phyloP scores from a whole-genome alignment of 2,113 vertebrate species.

The Bambusicola thoracicus region DNA sequence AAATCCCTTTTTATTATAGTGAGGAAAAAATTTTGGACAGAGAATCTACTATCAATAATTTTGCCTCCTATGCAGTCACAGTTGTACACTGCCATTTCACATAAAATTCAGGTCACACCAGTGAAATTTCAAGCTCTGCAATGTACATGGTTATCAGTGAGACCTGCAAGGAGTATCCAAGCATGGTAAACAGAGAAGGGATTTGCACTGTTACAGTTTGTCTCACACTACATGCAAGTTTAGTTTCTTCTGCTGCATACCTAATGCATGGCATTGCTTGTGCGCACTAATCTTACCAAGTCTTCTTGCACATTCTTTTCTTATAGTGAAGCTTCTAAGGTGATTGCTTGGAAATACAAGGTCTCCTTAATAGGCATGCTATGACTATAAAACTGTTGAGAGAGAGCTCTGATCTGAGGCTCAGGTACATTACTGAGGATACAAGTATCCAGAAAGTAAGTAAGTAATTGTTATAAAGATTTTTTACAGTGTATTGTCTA shows the following conservation, averaged over 20 bases:
- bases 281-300: slow-evolving; percentile 72
- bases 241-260: slow-evolving; percentile 54
- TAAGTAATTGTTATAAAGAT: slow-evolving; percentile 63
- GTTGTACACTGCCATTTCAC: background rate
- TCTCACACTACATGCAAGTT: slow-evolving; percentile 33
- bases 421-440: slow-evolving; percentile 74
- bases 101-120: background rate
- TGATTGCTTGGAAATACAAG: slow-evolving; percentile 76
- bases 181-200: background rate
- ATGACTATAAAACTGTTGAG: slow-evolving; percentile 74
- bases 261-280: slow-evolving; percentile 68
- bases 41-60: background rate
- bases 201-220: background rate
- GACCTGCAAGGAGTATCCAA: background rate
- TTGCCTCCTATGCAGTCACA: background rate
- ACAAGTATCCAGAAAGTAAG: slow-evolving; percentile 77
- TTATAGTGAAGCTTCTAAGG: slow-evolving; percentile 76
- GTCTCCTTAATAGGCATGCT: slow-evolving; percentile 78
- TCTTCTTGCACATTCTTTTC: slow-evolving; percentile 77
- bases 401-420: slow-evolving; percentile 61
- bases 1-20: background rate
- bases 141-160: background rate
- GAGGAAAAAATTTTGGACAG: background rate
- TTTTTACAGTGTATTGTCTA: slow-evolving; percentile 16
- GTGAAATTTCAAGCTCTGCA: background rate